Evolutionary conservation across 2,113 vertebrate genomes (phyloP).

Genomic region (Clarias batrachus): DNA sequence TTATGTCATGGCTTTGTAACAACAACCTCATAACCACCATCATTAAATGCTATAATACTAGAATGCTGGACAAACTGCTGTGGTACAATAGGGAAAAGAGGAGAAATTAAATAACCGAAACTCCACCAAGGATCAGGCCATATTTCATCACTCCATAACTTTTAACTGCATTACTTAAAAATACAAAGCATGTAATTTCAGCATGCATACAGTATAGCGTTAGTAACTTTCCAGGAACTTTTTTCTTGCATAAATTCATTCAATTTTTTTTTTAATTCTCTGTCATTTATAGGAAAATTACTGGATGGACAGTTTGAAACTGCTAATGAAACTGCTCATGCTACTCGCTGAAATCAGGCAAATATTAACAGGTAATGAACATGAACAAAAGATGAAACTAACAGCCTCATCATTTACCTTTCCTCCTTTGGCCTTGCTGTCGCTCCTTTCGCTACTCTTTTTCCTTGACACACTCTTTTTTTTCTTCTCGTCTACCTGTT

Average conservation of each 20-base stretch:
- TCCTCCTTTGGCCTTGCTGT: slow-evolving; percentile 40
- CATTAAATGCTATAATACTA: not conserved
- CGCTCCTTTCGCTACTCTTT: slow-evolving; percentile 38
- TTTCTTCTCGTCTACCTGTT: slow-evolving; percentile 55
- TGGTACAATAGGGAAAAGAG: not conserved
- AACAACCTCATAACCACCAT: not conserved
- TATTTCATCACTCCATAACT: not conserved
- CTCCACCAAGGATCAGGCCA: not conserved
- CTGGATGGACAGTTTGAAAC: not conserved
- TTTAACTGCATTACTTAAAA: not conserved
- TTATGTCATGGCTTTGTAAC: not conserved
- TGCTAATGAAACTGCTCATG: not conserved
- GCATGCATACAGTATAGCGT: not conserved
- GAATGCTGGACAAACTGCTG: not conserved
- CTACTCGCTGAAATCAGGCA: not conserved
- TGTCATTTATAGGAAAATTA: not conserved
- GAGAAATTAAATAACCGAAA: not conserved
- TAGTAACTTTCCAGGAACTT: not conserved
- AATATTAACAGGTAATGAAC: not conserved
- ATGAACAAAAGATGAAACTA: not conserved
- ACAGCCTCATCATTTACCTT: slow-evolving; percentile 52
- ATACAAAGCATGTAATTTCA: not conserved
- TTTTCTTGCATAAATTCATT: not conserved
- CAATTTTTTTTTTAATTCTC: not conserved
- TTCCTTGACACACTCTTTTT: slow-evolving; percentile 44